Evolutionary conservation across 2,888 invertebrate genomes (phyloP).

Genomic region (Dugesia japonica): DNA sequence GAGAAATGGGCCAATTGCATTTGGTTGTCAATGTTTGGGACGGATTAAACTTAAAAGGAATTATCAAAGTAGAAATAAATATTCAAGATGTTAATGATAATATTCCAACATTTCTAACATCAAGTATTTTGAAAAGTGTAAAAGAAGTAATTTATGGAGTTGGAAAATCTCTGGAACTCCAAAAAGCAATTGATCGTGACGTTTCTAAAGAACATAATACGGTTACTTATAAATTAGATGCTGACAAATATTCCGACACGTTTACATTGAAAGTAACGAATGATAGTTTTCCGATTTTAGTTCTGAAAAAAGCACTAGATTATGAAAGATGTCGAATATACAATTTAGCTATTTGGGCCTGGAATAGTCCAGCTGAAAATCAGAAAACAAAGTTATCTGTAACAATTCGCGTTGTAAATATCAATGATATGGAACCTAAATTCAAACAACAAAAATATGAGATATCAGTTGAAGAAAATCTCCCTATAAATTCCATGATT

Average conservation of each 20-base stretch:
- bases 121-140: slow-evolving; percentile 1
- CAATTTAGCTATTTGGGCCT: not conserved
- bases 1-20: not conserved
- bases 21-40: slow-evolving; percentile 11
- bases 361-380: not conserved
- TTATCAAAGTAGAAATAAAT: not conserved
- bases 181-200: not conserved
- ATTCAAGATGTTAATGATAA: slow-evolving; percentile 8
- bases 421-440: slow-evolving; percentile 3
- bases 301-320: not conserved
- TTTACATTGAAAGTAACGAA: not conserved
- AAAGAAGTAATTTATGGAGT: slow-evolving; percentile 3
- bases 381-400: not conserved
- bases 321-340: not conserved
- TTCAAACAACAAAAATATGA: not conserved
- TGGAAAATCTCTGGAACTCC: not conserved
- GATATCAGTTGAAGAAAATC: slow-evolving; percentile 3
- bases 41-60: not conserved
- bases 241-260: not conserved
- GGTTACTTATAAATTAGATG: not conserved
- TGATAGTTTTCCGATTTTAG: slow-evolving; percentile 13
- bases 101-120: not conserved
- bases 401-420: not conserved
- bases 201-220: slow-evolving; percentile 1
- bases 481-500: slow-evolving; percentile 7